phyloP scores from a whole-genome alignment of 2,888 invertebrate species.

The Coenonympha arcania region DNA sequence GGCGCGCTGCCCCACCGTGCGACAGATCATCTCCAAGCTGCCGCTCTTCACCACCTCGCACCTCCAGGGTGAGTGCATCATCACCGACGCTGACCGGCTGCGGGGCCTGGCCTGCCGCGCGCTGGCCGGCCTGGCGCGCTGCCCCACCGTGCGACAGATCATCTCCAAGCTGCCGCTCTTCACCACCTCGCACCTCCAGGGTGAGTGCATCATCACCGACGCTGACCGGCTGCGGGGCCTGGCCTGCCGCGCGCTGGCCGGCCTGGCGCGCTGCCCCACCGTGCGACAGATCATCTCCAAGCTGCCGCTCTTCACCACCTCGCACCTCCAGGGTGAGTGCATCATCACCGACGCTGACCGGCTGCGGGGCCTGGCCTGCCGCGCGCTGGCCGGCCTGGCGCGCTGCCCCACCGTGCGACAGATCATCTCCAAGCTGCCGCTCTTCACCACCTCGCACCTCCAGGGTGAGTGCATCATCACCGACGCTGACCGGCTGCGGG shows the following conservation, averaged over 20 bases:
- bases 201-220: neutral
- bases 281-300: constrained; percentile 96
- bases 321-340: too few relatives aligned
- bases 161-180: constrained; percentile 94
- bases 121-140: constrained; percentile 93
- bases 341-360: too few relatives aligned
- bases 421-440: constrained; percentile 94
- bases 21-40: constrained; percentile 95
- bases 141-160: constrained; percentile 93
- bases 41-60: constrained; percentile 94
- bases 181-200: too few relatives aligned
- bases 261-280: constrained; percentile 93
- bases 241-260: constrained; percentile 94
- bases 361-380: constrained; percentile 93
- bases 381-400: constrained; percentile 93
- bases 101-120: constrained; percentile 95
- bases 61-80: too few relatives aligned
- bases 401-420: constrained; percentile 94
- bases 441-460: too few relatives aligned
- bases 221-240: constrained; percentile 88
- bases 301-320: constrained; percentile 76
- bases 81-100: too few relatives aligned
- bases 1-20: constrained; percentile 92
- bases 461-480: too few relatives aligned
- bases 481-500: constrained; percentile 95